A percentile compares a stretch with the other conserved stretches of the same genome.
Evolutionary conservation across 2,797 vertebrate species (phyloP).

Genomic region (Poeciliopsis paucimaculata): DNA sequence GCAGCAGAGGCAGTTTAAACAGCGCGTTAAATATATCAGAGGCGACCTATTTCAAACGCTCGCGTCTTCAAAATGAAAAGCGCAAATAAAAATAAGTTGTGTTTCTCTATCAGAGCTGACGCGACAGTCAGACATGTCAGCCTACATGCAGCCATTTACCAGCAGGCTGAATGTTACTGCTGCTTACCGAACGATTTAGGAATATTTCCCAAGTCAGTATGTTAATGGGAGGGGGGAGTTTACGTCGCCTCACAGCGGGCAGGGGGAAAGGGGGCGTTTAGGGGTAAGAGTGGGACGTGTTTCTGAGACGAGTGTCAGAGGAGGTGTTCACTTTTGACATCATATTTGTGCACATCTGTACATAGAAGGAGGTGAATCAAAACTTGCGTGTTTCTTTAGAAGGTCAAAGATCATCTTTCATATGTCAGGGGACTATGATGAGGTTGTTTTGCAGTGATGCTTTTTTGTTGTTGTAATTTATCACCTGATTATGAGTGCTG

Average conservation of each 20-base stretch:
- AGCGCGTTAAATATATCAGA: background rate
- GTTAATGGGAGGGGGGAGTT: constrained; percentile 49
- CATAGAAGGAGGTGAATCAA: background rate
- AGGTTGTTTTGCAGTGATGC: background rate
- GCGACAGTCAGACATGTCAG: constrained; percentile 9
- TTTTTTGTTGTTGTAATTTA: too few species aligned
- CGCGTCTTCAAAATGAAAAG: background rate
- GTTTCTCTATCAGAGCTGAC: constrained; percentile 8
- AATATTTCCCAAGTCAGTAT: constrained; percentile 51
- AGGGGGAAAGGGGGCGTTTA: constrained; percentile 12
- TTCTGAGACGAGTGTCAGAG: constrained; percentile 41
- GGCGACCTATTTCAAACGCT: background rate
- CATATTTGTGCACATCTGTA: background rate
- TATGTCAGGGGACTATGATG: constrained; percentile 36
- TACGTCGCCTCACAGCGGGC: constrained; percentile 29
- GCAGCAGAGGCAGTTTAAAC: background rate
- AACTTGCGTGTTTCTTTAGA: background rate
- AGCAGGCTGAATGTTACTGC: constrained; percentile 39
- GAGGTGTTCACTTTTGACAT: constrained; percentile 36
- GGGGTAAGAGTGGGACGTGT: constrained; percentile 58
- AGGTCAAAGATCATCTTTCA: constrained; percentile 24
- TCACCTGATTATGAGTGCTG: background rate
- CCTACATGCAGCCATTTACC: constrained; percentile 58
- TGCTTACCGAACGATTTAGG: constrained; percentile 21
- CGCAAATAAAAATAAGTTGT: background rate